Percentiles rank a stretch among this genome's conserved stretches.
These are phyloP conservation scores for Drosophila persimilis DNA, from an alignment of 1,140 invertebrate species.

Conservation along the genomic window DNA sequence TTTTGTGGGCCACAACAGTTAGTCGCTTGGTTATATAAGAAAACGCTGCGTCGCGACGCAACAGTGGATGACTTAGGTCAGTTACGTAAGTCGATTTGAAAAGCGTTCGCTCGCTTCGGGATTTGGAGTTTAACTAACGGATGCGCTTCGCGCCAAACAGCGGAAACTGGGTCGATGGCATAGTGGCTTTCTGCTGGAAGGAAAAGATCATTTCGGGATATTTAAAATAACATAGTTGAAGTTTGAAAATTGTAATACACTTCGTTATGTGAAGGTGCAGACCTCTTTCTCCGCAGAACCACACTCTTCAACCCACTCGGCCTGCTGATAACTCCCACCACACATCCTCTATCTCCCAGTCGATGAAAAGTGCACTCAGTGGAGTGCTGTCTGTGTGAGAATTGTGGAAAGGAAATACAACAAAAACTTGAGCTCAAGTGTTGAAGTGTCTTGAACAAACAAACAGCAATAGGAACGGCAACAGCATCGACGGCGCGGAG, in stretches of 20 bases:
- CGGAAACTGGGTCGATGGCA: too few species aligned
- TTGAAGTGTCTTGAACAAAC: slow-evolving; percentile 74
- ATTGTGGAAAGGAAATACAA: slow-evolving; percentile 68
- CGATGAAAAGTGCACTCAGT: slow-evolving; percentile 46
- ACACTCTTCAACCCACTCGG: background rate
- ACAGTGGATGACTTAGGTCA: slow-evolving; percentile 64
- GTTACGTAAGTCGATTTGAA: slow-evolving; percentile 57
- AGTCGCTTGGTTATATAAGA: slow-evolving; percentile 54
- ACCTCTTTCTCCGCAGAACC: background rate
- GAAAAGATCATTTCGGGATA: background rate
- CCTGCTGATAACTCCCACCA: slow-evolving; percentile 36
- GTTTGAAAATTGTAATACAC: too few species aligned
- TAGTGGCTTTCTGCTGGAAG: background rate
- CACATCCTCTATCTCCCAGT: background rate
- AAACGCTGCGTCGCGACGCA: slow-evolving; percentile 51
- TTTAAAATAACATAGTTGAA: background rate
- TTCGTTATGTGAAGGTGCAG: too few species aligned
- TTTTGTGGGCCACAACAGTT: slow-evolving; percentile 26
- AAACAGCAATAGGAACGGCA: slow-evolving; percentile 53
- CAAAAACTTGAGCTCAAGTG: slow-evolving; percentile 65
- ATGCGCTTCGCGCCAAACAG: slow-evolving; percentile 21
- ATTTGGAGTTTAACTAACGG: slow-evolving; percentile 42
- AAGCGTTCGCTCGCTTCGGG: slow-evolving; percentile 21
- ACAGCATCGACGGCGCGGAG: slow-evolving; percentile 39
- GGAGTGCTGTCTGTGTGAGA: slow-evolving; percentile 60